Evolutionary conservation across 2,888 invertebrate genomes (phyloP), one percentile per base, ranked within the genome.

Genomic region (Agrotis exclamationis): DNA sequence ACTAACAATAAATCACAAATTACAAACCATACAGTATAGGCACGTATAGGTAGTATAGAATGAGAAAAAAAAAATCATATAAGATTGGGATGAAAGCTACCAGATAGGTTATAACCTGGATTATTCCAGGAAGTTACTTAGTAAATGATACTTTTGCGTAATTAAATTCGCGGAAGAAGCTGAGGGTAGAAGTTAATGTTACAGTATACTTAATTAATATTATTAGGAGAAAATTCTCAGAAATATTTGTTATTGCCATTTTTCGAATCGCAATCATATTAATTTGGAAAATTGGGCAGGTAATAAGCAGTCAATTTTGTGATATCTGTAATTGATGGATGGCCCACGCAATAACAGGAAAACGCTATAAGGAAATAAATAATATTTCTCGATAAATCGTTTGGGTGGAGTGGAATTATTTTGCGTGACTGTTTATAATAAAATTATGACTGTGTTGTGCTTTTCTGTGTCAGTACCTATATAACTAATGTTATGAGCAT

Each of bases 351-450:
- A 85, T 33, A 63, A 63, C 39, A 73, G 57, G 73, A 67, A 89
- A 85, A 85, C 71, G 81, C 80, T 80, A 85, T 82, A 76, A 84
- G 85, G 77, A 85, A 86, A 84, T 79, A 85, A 86, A 84, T 79
- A 74, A 76, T 80, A 70, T 85, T 68, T 70, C 69, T 45, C 54
- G 33, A 16, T 73, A 72, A 80, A 67, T 81, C 77, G 50, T 68
- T 72, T 54, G 67, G 63, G 60, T n/a, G 13, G 7, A 57, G 1
- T 18, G 22, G 28, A 5, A 11, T 33, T 47, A 13, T 44, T 18
- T 11, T 20, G 4, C n/a, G 28, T 28, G 28, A 4, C 13, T 56
- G n/a, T 33, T 33, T 33, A n/a, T 33, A n/a, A n/a, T n/a, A n/a
- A n/a, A n/a, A n/a, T n/a, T n/a, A 6, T 56, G n/a, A n/a, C 6